phyloP scores from a whole-genome alignment of 2,113 vertebrate species.

The Oncorhynchus keta region DNA sequence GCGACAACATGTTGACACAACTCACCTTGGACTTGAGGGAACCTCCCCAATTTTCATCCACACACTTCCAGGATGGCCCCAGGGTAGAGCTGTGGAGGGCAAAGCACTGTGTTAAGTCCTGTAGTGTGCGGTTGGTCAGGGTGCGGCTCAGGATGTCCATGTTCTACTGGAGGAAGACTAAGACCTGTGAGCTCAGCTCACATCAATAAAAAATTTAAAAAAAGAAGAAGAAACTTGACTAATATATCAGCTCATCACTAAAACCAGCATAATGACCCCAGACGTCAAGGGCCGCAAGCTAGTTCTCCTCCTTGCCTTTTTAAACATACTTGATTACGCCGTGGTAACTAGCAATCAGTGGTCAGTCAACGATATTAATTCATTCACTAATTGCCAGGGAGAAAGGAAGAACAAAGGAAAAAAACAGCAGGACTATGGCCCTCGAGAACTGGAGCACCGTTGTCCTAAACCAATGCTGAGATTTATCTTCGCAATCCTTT shows the following conservation, averaged over 20 bases:
- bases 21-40: constrained; percentile 99
- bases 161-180: background rate
- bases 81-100: constrained; percentile 82
- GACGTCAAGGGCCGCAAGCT: no score
- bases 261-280: no score
- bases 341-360: no score
- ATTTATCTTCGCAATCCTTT: background rate
- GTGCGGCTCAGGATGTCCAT: background rate
- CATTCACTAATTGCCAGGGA: no score
- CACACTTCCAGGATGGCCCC: constrained; percentile 98
- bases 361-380: no score
- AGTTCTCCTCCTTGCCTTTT: background rate
- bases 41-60: constrained; percentile 99
- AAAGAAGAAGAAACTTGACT: no score
- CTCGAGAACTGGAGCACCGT: background rate
- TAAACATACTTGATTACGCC: no score
- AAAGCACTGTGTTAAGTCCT: constrained; percentile 4
- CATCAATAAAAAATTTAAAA: background rate
- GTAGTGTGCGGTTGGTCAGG: background rate
- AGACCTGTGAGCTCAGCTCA: background rate
- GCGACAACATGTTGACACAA: constrained; percentile 35
- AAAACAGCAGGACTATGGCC: background rate
- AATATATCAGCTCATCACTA: no score
- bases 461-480: background rate
- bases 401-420: no score